Base-by-base conservation (phyloP, 2,888 invertebrate species). In the Drosophila vallismaia region DNA sequence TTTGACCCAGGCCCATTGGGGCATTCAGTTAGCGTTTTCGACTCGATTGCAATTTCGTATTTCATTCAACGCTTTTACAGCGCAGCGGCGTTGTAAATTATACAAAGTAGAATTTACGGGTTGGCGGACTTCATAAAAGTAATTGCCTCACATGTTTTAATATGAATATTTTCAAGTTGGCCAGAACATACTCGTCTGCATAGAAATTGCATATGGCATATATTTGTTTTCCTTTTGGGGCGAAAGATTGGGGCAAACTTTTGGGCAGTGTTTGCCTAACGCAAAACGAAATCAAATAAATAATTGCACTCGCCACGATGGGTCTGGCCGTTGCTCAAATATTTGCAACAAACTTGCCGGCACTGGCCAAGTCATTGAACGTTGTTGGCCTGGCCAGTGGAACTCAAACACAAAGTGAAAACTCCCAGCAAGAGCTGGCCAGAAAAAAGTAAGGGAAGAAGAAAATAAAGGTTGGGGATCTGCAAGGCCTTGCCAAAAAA, bases 261-360 rank as follows among this genome's bases (percentile, higher is more conserved):
- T 70, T 28, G 59, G 51, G 42, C 44, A 31, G 28, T 74, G 74
- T 71, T 76, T 77, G 77, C 55, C 51, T 48, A 55, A 57, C 49
- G 71, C 55, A 74, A 58, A 75, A 77, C 54, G 55, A 74, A 83
- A 83, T 87, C 83, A 84, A 86, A 82, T 87, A 84, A 88, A 88
- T 86, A 84, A 87, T 79, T 87, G 86, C 88, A 83, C 68, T 63
- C 71, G 53, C 83, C 72, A 55, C 56, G 75, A 38, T 63, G 64
- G 60, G 54, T 58, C 79, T 78, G 85, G 78, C 73, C 75, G 73
- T 62, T 82, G 78, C 83, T 79, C 80, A 88, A 84, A 88, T 84
- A 84, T 88, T 84, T 88, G 88, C 84, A 80, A 79, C 74, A 77
- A 84, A 84, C 88, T 87, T 87, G 84, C 64, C 57, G n/a, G 36